Base-by-base conservation (phyloP, 2,888 invertebrate genomes). In the Dioctria linearis region DNA sequence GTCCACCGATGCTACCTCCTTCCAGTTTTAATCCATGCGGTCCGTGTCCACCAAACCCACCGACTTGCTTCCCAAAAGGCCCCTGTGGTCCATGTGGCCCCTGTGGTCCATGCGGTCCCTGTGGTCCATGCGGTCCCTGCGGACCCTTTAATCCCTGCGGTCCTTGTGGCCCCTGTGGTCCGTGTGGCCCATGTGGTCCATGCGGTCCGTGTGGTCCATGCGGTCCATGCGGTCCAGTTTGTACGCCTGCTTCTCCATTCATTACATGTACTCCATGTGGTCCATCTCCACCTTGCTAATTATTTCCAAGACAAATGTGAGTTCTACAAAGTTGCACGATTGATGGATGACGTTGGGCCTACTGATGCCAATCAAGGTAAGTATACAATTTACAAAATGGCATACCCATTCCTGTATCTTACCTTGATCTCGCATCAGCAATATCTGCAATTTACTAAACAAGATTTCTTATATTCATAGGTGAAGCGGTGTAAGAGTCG, bases 401-500 rank as follows among this genome's bases (percentile, higher is more conserved):
- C 9, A 43, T 4, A 43, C 5, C 9, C 39, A 39, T 9, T 9
- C 37, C 9, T 66, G 66, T 66, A 46, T 66, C 42, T 76, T 76
- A 76, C 76, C 76, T 76, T 76, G 76, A 63, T 63, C 43, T 63
- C 8, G 61, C 51, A 37, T 63, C 46, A 63, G 5, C 8, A 25
- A 63, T 63, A 25, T 0, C 57, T 3, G 6, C 6, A 63, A 46
- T 3, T 2, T n/a, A 11, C 73, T 39, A 37, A n/a, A 37, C 9
- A 37, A 73, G 39, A 3, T 75, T 9, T 71, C 43, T 79, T 59
- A 49, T 37, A 71, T 78, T 13, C 67, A 25, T 25, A 80, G 76
- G 51, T 51, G 54, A 87, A 84, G 82, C 85, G 86, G 66, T 87
- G 89, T 2, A 90, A 87, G 82, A 90, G 90, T 3, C 86, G 90